Conservation (phyloP, 2,888 invertebrate genomes). For the Agriopis aurantiaria region DNA sequence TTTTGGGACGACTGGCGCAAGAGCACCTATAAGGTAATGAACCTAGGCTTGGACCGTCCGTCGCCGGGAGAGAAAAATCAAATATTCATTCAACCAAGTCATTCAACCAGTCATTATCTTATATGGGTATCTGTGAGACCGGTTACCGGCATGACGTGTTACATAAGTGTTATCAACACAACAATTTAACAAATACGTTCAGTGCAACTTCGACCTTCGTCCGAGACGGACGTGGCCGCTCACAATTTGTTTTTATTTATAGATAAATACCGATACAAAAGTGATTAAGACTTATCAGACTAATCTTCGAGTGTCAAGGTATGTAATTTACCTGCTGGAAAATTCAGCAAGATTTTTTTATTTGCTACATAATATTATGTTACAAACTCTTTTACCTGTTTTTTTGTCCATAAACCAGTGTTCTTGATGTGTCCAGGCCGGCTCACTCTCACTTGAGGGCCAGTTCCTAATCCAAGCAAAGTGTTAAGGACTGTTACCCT, state of each 20-base stretch:
- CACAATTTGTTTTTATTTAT: neutral
- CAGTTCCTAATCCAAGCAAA: too few species aligned
- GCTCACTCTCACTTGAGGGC: too few species aligned
- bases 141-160: conserved; percentile 1
- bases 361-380: too few species aligned
- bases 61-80: too few species aligned
- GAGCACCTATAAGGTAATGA: too few species aligned
- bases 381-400: too few species aligned
- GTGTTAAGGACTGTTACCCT: too few species aligned
- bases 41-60: too few species aligned
- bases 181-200: neutral
- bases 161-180: conserved; percentile 14
- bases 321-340: conserved; percentile 14
- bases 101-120: neutral
- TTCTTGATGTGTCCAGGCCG: too few species aligned
- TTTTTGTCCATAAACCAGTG: too few species aligned
- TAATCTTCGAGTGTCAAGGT: conserved; percentile 30
- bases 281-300: conserved; percentile 27
- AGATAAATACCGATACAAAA: conserved; percentile 22
- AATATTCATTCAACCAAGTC: too few species aligned
- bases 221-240: conserved; percentile 21
- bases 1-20: neutral
- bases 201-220: conserved; percentile 24
- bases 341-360: too few species aligned
- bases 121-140: neutral